These are phyloP conservation scores for Carpatolechia fugitivella DNA, from an alignment of 2,888 invertebrate species.

Conservation along the genomic window DNA sequence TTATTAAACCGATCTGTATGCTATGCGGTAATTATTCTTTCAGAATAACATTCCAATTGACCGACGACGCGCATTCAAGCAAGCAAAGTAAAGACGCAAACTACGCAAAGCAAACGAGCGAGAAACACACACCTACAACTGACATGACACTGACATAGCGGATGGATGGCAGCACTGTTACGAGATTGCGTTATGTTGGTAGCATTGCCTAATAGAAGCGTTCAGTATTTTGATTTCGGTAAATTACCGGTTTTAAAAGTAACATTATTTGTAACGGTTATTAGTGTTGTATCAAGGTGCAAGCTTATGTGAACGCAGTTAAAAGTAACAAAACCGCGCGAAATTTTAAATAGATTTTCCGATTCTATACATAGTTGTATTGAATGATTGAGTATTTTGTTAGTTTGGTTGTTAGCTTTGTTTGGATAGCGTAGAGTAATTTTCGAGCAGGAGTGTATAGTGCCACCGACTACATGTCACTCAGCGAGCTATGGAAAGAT, in stretches of 20 bases:
- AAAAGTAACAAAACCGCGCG: too few species aligned
- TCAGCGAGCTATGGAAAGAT: too few species aligned
- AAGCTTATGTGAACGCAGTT: neutral
- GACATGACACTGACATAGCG: constrained; percentile 56
- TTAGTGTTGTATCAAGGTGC: too few species aligned
- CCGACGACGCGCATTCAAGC: constrained; percentile 68
- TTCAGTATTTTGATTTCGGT: constrained; percentile 29
- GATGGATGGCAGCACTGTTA: constrained; percentile 45
- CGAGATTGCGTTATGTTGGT: constrained; percentile 34
- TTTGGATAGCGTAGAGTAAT: too few species aligned
- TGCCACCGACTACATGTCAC: too few species aligned
- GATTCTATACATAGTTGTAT: too few species aligned
- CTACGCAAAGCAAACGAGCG: constrained; percentile 50
- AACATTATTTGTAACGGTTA: neutral
- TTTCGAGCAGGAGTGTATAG: too few species aligned
- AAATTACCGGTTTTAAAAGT: constrained; percentile 6
- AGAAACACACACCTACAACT: constrained; percentile 40
- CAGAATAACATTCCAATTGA: constrained; percentile 56
- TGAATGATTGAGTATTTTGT: too few species aligned
- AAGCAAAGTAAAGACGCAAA: constrained; percentile 73
- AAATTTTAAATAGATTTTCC: too few species aligned
- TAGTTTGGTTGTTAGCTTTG: too few species aligned
- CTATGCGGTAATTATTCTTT: constrained; percentile 52
- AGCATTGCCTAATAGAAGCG: constrained; percentile 34
- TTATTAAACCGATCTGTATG: constrained; percentile 48